Evolutionary conservation across 2,113 vertebrate species (phyloP).

Genomic region (Ramphastos sulfuratus): DNA sequence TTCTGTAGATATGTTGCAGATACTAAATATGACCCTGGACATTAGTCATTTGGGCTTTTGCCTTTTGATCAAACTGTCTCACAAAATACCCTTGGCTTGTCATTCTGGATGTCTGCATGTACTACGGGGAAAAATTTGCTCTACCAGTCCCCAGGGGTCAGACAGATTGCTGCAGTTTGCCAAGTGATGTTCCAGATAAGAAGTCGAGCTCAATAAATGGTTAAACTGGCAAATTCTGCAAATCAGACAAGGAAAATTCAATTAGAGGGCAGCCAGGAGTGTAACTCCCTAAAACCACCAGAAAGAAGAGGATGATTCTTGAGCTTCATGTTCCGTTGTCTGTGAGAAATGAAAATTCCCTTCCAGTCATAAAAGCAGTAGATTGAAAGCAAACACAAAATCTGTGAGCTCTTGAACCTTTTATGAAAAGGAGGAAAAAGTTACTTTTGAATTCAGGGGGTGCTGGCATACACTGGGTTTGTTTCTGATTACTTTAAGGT

Average conservation of each 20-base stretch:
- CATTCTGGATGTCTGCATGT: slow-evolving; percentile 45
- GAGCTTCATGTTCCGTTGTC: background rate
- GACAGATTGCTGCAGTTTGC: slow-evolving; percentile 72
- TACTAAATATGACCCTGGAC: slow-evolving; percentile 33
- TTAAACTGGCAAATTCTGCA: slow-evolving; percentile 73
- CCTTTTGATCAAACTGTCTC: slow-evolving; percentile 25
- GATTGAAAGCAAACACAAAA: slow-evolving; percentile 50
- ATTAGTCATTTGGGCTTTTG: slow-evolving; percentile 6
- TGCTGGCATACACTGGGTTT: slow-evolving; percentile 74
- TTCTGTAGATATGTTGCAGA: slow-evolving; percentile 51
- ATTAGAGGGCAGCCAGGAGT: slow-evolving; percentile 15
- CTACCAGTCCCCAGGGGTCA: slow-evolving; percentile 68
- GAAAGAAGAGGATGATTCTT: background rate
- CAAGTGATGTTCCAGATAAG: slow-evolving; percentile 73
- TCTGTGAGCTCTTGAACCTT: slow-evolving; percentile 60
- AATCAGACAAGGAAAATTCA: slow-evolving; percentile 70
- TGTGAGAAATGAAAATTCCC: slow-evolving; percentile 20
- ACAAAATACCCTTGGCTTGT: slow-evolving; percentile 33
- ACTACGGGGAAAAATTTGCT: slow-evolving; percentile 74
- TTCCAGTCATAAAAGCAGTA: background rate
- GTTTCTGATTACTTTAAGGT: slow-evolving; percentile 83
- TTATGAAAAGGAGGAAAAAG: slow-evolving; percentile 69
- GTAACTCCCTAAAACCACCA: slow-evolving; percentile 5
- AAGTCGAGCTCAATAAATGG: slow-evolving; percentile 61
- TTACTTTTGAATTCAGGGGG: slow-evolving; percentile 64